These are phyloP conservation scores for Protonemura montana DNA, from an alignment of 2,888 invertebrate genomes.

Conservation along the genomic window DNA sequence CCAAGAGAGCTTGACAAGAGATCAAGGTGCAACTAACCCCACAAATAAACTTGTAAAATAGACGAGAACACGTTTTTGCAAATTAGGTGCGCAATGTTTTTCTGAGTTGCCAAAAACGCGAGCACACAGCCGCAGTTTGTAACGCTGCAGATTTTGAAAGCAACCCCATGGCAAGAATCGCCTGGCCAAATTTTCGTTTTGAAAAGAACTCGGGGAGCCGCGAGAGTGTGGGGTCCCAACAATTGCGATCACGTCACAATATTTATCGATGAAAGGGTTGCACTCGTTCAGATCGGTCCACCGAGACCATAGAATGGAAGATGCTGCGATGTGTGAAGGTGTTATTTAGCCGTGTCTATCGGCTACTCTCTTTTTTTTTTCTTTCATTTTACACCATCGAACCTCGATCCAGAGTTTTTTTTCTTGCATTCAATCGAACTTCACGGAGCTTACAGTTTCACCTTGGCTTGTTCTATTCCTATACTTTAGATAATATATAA, in stretches of 20 bases:
- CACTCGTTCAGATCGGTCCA: neutral
- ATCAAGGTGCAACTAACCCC: neutral
- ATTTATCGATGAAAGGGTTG: slow-evolving; percentile 4
- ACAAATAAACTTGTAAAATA: neutral
- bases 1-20: neutral
- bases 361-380: no score
- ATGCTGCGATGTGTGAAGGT: slow-evolving; percentile 14
- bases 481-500: slow-evolving; percentile 13
- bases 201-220: neutral
- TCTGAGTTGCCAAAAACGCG: neutral
- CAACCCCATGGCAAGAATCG: neutral
- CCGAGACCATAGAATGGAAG: neutral
- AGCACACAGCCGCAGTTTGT: neutral
- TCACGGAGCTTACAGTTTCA: slow-evolving; percentile 31
- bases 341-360: slow-evolving; percentile 15
- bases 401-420: slow-evolving; percentile 21
- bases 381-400: neutral
- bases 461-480: slow-evolving; percentile 17
- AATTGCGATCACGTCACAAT: neutral
- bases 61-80: neutral
- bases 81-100: neutral
- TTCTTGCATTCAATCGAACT: slow-evolving; percentile 31
- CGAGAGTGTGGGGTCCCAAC: neutral
- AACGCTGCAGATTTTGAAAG: neutral
- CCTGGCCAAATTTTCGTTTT: neutral